Percentiles rank a stretch among this genome's conserved stretches.
phyloP scores from a whole-genome alignment of 2,888 invertebrate genomes.

The Mimumesa dahlbomi region DNA sequence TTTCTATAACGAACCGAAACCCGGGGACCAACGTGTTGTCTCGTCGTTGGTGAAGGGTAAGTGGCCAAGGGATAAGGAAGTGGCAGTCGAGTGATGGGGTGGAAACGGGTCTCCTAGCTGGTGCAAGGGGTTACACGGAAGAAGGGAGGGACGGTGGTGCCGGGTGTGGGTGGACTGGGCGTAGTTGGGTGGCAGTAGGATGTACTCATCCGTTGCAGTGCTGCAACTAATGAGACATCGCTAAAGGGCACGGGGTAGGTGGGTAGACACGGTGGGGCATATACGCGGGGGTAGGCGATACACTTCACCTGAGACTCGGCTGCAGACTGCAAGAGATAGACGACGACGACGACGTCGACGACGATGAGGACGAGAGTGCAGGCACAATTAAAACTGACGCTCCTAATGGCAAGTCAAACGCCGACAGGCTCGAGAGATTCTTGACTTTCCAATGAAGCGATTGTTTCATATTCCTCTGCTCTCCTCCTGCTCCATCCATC shows the following conservation, averaged over 20 bases:
- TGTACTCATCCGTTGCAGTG: constrained; percentile 78
- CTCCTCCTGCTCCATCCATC: constrained; percentile 67
- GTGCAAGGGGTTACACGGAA: constrained; percentile 48
- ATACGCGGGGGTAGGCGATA: constrained; percentile 76
- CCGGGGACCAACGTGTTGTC: constrained; percentile 15
- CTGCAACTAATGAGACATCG: constrained; percentile 81
- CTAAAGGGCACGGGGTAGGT: constrained; percentile 79
- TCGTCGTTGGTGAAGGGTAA: constrained; percentile 53
- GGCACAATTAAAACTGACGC: constrained; percentile 81
- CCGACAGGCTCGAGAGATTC: constrained; percentile 80
- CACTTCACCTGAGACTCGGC: constrained; percentile 78
- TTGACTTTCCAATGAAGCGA: constrained; percentile 81
- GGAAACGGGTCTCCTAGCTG: constrained; percentile 60
- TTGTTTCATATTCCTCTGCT: constrained; percentile 78
- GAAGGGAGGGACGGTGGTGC: constrained; percentile 56
- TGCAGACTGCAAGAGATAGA: constrained; percentile 75
- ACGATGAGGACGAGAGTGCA: constrained; percentile 74
- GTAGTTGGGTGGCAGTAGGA: constrained; percentile 66
- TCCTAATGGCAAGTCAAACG: constrained; percentile 81
- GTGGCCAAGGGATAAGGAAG: constrained; percentile 78
- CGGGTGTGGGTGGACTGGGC: constrained; percentile 36
- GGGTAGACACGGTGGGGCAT: constrained; percentile 70
- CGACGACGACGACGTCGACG: constrained; percentile 63
- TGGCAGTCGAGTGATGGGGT: constrained; percentile 73
- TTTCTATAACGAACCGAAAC: too few relatives aligned